phyloP scores from a whole-genome alignment of 2,888 invertebrate genomes.

The Pherbina coryleti region DNA sequence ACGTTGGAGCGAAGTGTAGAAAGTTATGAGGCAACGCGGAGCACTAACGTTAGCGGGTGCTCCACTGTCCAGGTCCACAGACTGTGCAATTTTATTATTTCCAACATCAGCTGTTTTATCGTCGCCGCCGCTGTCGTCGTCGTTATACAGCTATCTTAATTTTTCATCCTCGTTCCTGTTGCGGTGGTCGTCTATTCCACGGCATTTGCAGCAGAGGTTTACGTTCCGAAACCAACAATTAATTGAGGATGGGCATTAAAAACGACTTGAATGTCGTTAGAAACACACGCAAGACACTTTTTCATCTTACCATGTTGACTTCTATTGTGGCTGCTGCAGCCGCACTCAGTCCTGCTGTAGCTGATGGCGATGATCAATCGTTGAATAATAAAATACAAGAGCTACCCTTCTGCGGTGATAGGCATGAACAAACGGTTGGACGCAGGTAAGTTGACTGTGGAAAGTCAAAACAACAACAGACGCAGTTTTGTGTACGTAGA shows the following conservation, averaged over 20 bases:
- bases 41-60: slow-evolving; percentile 58
- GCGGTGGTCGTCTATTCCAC: slow-evolving; percentile 43
- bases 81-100: not conserved
- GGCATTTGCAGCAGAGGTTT: not conserved
- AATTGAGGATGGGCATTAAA: slow-evolving; percentile 56
- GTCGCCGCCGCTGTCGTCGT: slow-evolving; percentile 32
- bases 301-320: slow-evolving; percentile 60
- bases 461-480: not conserved
- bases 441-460: slow-evolving; percentile 59
- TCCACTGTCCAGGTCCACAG: slow-evolving; percentile 29
- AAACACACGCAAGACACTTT: slow-evolving; percentile 53
- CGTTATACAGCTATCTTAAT: slow-evolving; percentile 41
- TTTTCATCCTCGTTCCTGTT: slow-evolving; percentile 31
- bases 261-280: slow-evolving; percentile 56
- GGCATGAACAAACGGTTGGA: slow-evolving; percentile 62
- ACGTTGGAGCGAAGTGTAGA: slow-evolving; percentile 27
- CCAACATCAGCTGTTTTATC: slow-evolving; percentile 5
- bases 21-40: slow-evolving; percentile 62
- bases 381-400: slow-evolving; percentile 41
- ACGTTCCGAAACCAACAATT: not conserved
- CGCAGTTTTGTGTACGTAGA: slow-evolving; percentile 10
- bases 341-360: slow-evolving; percentile 42
- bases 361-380: slow-evolving; percentile 21
- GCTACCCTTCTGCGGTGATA: slow-evolving; percentile 63
- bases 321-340: slow-evolving; percentile 59